Evolutionary conservation across 2,797 vertebrate genomes (phyloP), one percentile per base, ranked within the genome.

Genomic region (Galaxias olidus): DNA sequence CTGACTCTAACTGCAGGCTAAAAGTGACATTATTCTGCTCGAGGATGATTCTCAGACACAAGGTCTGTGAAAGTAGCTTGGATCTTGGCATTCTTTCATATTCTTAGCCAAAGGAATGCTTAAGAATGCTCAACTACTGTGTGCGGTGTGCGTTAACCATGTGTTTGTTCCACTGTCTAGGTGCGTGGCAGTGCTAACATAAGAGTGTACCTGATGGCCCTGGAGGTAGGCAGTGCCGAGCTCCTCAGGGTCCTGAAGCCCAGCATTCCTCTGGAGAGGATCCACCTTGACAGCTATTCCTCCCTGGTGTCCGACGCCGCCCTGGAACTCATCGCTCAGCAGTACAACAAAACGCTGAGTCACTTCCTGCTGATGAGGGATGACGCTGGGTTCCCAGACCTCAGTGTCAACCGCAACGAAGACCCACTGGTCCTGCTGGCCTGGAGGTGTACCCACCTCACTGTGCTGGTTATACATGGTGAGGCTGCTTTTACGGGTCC

Each of bases 321-420:
- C 59, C 86, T 99, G 88, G 97, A 99, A 89, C 95, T 98, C 80
- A 95, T 99, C 90, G 95, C 96, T 68, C 95, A 94, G 91, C 98
- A 99, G 88, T 99, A 99, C 80, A 94, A 96, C 90, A 95, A 95
- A 86, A 98, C 97, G 74, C 95, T 99, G 83, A 96, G 94, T 75
- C 96, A 99, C 83, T 96, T 99, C 84, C 93, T 97, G 88, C 88
- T 99, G 71, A 94, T 97, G 91, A 95, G 96, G 90, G 96, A 98
- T 74, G 94, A 95, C 51, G 92, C 93, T 17, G 92, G 93, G 73
- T 98, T 98, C 87, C 96, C 96, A 13, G 98, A 99, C 92, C 95
- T 98, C 82, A 96, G 94, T 41, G 87, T 94, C 83, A 97, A 96
- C 88, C 92, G 94, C 59, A 99, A 97, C 53, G 98, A 99, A 89